Conservation (phyloP, 2,797 vertebrate species). For the Propithecus perrieri region DNA sequence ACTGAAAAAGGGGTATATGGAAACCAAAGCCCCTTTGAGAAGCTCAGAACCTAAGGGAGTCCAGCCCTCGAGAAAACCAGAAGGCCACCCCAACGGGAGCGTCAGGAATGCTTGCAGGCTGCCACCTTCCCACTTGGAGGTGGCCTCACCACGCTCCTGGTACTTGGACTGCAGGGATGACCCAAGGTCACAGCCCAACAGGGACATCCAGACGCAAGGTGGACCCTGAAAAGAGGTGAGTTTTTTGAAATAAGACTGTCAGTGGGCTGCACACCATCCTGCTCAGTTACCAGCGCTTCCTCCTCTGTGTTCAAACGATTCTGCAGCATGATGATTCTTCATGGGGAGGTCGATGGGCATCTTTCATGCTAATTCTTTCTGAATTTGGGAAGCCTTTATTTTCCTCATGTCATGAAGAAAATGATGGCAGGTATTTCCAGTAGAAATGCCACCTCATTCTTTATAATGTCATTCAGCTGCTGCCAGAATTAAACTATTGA, state of each 20-base stretch:
- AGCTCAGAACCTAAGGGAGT: neutral
- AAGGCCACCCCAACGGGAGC: accelerated
- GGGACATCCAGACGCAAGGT: conserved; percentile 38
- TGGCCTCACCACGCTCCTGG: accelerated
- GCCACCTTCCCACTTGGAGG: neutral
- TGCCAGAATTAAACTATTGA: conserved; percentile 82
- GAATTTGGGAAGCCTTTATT: conserved; percentile 80
- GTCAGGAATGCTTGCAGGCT: neutral
- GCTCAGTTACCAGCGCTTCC: conserved; percentile 54
- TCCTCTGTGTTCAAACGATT: conserved; percentile 73
- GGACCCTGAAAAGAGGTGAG: conserved; percentile 8
- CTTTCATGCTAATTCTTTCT: conserved; percentile 82
- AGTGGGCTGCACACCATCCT: conserved; percentile 61
- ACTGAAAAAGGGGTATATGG: neutral
- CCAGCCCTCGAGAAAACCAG: neutral
- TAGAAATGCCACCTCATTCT: conserved; percentile 81
- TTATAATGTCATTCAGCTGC: conserved; percentile 81
- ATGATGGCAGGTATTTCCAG: conserved; percentile 81
- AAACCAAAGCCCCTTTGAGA: neutral
- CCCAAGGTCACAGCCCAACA: neutral
- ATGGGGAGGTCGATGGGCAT: conserved; percentile 79
- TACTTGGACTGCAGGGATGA: neutral
- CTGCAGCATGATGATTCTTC: conserved; percentile 67
- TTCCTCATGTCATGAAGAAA: conserved; percentile 78
- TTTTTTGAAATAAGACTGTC: conserved; percentile 64